Evolutionary conservation across 1,140 invertebrate genomes (phyloP), one percentile per base, ranked within the genome.

Genomic region (Trypoxylus dichotomus): DNA sequence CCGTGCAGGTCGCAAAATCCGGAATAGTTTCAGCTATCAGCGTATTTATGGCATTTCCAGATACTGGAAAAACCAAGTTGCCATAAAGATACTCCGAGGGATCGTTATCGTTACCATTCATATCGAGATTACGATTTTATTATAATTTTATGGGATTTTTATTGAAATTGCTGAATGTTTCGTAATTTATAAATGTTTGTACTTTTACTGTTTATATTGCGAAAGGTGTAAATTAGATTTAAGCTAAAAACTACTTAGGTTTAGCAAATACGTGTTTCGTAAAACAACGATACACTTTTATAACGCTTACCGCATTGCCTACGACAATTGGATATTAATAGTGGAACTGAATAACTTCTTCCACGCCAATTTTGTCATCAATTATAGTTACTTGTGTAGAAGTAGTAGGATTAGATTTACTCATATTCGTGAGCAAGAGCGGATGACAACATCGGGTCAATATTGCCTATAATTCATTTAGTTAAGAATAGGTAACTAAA

Each of bases 81-180:
- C 60, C 60, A 24, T 68, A 68, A 68, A 68, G 60, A 68, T 68
- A 68, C 24, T 68, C 60, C 2, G 60, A 63, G 60, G 21, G 60
- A 68, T 68, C 60, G 60, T 68, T 68, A 68, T 68, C 24, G 60
- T 68, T 68, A 68, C 60, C 60, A 68, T 68, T 68, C 60, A 68
- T 68, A 68, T 68, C 60, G 60, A 68, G 60, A 68, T 68, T 68
- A 68, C 60, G 60, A 25, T 68, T 68, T 68, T 68, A 68, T 68
- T 68, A 68, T 68, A 68, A 68, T 68, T 68, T 68, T 68, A 68
- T 29, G 21, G 27, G 60, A 68, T 68, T 68, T 68, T 68, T 68
- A 68, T 68, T 68, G 60, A 68, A 68, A 68, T 68, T 25, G 60
- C 27, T 68, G 27, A 68, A 68, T 68, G 60, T 68, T 68, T 68